These are phyloP conservation scores for Vanessa atalanta DNA, from an alignment of 1,140 invertebrate genomes.

Conservation along the genomic window DNA sequence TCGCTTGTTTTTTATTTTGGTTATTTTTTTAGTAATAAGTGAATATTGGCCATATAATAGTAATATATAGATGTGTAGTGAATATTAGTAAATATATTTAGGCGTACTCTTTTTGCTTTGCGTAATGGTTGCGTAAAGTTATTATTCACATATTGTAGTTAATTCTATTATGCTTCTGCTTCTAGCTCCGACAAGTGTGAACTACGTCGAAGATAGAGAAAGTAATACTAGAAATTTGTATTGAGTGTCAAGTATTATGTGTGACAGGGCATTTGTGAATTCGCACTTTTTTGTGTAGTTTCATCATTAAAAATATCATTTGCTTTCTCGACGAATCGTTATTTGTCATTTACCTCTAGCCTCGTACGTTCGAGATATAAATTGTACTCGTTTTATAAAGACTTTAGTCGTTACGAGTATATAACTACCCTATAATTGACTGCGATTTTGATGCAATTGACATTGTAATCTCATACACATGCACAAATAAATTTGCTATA, in stretches of 20 bases:
- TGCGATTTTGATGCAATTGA: neutral
- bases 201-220: neutral
- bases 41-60: no score
- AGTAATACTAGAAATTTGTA: no score
- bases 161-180: neutral
- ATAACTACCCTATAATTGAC: neutral
- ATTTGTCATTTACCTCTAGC: neutral
- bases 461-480: slow-evolving; percentile 17
- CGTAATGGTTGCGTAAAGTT: neutral
- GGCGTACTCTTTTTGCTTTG: neutral
- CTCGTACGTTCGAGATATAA: no score
- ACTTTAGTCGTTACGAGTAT: no score
- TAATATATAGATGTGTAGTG: no score
- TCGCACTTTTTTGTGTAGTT: neutral
- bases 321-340: neutral
- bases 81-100: neutral
- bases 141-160: neutral
- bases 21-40: no score
- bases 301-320: neutral
- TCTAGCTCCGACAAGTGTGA: neutral
- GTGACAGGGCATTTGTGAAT: neutral
- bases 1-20: no score
- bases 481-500: neutral
- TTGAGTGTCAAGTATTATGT: neutral
- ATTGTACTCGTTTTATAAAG: no score